Conservation (phyloP, 2,797 vertebrate species). For the Sylvilagus floridanus region DNA sequence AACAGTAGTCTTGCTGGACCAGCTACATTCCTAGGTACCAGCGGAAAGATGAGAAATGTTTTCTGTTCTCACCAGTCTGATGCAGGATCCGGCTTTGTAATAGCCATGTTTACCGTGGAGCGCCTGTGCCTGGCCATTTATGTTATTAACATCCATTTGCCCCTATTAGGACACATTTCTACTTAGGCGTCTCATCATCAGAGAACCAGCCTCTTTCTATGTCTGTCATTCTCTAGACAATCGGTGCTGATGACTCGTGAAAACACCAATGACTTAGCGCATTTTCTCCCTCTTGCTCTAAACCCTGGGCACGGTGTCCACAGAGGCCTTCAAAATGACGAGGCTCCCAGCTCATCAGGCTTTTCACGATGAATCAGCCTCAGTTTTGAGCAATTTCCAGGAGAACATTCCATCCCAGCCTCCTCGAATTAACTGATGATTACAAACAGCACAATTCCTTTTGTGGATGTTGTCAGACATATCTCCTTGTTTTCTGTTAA, state of each 20-base stretch:
- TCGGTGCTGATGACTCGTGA: neutral
- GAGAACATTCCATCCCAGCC: neutral
- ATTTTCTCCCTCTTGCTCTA: neutral
- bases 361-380: neutral
- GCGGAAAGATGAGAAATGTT: neutral
- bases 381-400: conserved; percentile 60
- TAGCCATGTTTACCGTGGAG: neutral
- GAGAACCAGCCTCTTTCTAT: neutral
- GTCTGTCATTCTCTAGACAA: conserved; percentile 16
- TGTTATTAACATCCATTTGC: conserved; percentile 45
- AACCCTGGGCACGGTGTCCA: neutral
- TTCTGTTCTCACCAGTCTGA: neutral
- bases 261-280: neutral
- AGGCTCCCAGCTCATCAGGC: neutral
- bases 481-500: conserved; percentile 42
- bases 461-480: neutral
- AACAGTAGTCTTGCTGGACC: neutral
- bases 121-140: neutral
- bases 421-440: conserved; percentile 46
- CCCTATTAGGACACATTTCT: conserved; percentile 52
- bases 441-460: conserved; percentile 31
- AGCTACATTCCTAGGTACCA: neutral
- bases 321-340: neutral
- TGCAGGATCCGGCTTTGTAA: neutral
- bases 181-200: neutral